Conservation (phyloP, 2,113 vertebrate genomes). For the Pachyramphus minor region DNA sequence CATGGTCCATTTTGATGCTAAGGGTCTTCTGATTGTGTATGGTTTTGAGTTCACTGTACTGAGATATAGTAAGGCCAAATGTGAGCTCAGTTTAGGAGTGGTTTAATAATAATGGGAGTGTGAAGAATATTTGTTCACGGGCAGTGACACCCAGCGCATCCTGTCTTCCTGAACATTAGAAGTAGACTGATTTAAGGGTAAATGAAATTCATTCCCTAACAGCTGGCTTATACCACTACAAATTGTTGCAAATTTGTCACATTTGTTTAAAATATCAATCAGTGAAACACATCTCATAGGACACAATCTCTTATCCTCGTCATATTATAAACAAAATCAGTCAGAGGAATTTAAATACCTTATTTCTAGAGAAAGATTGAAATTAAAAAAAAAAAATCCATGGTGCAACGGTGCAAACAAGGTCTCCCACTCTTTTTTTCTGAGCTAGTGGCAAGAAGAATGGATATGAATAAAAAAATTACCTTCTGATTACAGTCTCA, state of each 20-base stretch:
- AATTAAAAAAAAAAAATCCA: background rate
- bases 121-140: background rate
- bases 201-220: background rate
- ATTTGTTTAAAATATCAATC: background rate
- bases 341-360: background rate
- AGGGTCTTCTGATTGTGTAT: background rate
- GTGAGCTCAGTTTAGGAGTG: background rate
- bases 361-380: background rate
- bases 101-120: background rate
- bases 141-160: rapidly evolving
- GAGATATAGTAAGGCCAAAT: background rate
- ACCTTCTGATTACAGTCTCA: background rate
- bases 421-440: background rate
- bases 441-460: background rate
- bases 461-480: background rate
- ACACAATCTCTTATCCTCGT: background rate
- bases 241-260: background rate
- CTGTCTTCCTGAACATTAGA: background rate
- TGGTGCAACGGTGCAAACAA: background rate
- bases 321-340: background rate
- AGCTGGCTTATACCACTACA: background rate
- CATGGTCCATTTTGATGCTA: background rate
- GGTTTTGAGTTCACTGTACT: background rate
- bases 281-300: background rate
- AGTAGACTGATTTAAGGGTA: background rate